Evolutionary conservation across 2,797 vertebrate species (phyloP), one percentile per base, ranked within the genome.

Genomic region (Psittacula echo): DNA sequence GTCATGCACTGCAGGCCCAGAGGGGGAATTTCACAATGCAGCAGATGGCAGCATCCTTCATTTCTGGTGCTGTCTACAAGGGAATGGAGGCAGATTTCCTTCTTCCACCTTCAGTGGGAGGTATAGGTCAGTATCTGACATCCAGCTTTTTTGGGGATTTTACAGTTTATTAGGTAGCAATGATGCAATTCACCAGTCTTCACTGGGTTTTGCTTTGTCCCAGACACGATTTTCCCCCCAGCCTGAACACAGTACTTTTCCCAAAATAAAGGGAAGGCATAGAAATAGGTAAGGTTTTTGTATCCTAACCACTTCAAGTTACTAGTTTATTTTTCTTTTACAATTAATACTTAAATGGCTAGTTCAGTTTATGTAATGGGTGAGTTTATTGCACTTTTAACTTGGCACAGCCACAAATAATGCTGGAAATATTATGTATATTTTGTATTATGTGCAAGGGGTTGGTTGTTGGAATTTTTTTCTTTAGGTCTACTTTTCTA

Each of bases 341-440:
- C 30, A 75, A 56, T 86, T 94, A 93, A 56, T 74, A 90, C 65
- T 89, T 90, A 78, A 89, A 76, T 58, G 20, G 51, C 26, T 92
- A 91, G 79, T 91, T 93, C 83, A 50, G 27, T 90, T 93, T 85
- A 92, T 94, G 41, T 84, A 83, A 96, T 93, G 71, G 19, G 41
- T 93, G 42, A 93, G 71, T 90, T 79, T 91, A 70, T 81, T 96
- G 96, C 95, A 97, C 96, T 96, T 97, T 97, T 89, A 86, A 95
- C 73, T 93, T 94, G 89, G 95, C 94, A 95, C 66, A 87, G 90
- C 70, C 0, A 4, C 51, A 87, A 90, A 78, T 93, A 96, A 93
- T 95, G 92, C 89, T 91, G 85, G 92, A 93, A 94, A 85, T 94
- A 88, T 91, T 75, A 86, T 96, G 93, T 95, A 95, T 96, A 94